These are phyloP conservation scores for Thryonomys swinderianus DNA, from an alignment of 2,113 vertebrate species.

Conservation along the genomic window DNA sequence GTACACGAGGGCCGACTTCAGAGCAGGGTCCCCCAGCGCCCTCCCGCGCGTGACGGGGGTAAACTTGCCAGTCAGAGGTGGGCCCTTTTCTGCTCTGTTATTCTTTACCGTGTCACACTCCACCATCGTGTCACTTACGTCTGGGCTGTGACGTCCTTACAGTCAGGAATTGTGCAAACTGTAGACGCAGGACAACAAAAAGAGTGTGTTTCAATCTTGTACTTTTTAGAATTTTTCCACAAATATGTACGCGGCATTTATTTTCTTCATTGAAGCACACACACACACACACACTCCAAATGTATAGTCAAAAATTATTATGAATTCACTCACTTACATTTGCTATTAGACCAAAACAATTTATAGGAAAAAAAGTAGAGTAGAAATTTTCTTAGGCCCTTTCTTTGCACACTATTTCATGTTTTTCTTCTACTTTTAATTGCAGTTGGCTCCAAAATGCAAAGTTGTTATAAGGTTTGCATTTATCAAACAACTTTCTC, in stretches of 20 bases:
- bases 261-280: neutral
- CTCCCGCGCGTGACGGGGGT: neutral
- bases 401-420: neutral
- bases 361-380: neutral
- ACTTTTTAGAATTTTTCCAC: neutral
- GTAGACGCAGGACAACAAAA: neutral
- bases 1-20: neutral
- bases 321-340: slow-evolving; percentile 14
- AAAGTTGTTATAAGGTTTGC: neutral
- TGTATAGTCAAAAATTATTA: slow-evolving; percentile 19
- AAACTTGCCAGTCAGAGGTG: neutral
- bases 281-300: neutral
- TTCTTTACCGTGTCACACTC: neutral
- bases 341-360: neutral
- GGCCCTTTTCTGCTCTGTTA: neutral
- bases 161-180: neutral
- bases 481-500: neutral
- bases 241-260: neutral
- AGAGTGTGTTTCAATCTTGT: neutral
- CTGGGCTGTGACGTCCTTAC: neutral
- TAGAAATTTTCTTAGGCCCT: neutral
- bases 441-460: neutral
- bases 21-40: neutral
- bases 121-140: neutral
- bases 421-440: neutral